These are phyloP conservation scores for Ophion obscuratus DNA, from an alignment of 2,888 invertebrate genomes.

Conservation along the genomic window DNA sequence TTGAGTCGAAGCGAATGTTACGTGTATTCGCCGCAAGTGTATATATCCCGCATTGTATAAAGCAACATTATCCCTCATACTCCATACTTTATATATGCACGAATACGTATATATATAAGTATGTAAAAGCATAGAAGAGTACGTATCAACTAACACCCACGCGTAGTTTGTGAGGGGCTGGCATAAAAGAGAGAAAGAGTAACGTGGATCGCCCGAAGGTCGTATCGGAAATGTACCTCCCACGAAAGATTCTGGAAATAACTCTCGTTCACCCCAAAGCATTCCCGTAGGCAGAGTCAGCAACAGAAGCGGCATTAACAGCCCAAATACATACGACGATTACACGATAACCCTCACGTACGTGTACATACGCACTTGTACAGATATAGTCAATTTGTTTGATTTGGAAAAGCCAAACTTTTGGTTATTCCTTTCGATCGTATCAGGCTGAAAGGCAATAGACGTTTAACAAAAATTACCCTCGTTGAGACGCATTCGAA, in stretches of 20 bases:
- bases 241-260: slow-evolving; percentile 75
- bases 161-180: slow-evolving; percentile 59
- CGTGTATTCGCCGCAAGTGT: too few relatives aligned
- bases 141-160: slow-evolving; percentile 66
- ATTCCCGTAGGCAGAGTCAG: slow-evolving; percentile 60
- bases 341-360: slow-evolving; percentile 16
- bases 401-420: not conserved
- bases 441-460: not conserved
- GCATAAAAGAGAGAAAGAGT: slow-evolving; percentile 47
- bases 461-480: not conserved
- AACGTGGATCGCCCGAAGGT: slow-evolving; percentile 67
- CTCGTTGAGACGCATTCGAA: not conserved
- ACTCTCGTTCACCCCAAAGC: slow-evolving; percentile 54
- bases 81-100: not conserved
- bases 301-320: slow-evolving; percentile 51
- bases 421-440: not conserved
- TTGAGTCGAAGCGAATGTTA: too few relatives aligned
- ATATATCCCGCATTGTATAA: not conserved
- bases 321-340: slow-evolving; percentile 40
- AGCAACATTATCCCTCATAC: slow-evolving; percentile 10
- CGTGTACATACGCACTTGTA: not conserved
- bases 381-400: not conserved
- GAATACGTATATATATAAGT: not conserved
- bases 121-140: slow-evolving; percentile 10
- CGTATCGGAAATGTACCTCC: slow-evolving; percentile 73